Evolutionary conservation across 2,113 vertebrate species (phyloP).

Genomic region (Ivindomyrus marchei): DNA sequence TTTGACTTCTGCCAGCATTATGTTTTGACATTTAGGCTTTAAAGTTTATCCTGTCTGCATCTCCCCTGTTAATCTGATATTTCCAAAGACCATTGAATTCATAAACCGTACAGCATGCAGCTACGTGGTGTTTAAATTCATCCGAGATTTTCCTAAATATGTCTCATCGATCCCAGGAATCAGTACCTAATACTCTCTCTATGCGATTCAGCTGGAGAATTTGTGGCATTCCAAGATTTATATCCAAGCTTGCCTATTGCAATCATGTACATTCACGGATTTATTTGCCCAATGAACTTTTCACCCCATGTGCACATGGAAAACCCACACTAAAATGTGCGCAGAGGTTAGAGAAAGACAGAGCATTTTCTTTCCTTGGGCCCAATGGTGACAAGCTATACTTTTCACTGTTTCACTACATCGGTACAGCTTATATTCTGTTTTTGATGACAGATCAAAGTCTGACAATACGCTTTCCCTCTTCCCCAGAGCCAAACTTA

Average conservation of each 20-base stretch:
- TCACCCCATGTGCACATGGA: conserved; percentile 13
- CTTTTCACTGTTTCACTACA: conserved; percentile 23
- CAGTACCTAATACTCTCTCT: conserved; percentile 2
- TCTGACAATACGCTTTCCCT: conserved; percentile 22
- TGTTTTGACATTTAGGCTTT: neutral
- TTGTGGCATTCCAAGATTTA: conserved; percentile 25
- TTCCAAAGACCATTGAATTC: neutral
- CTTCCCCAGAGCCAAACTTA: conserved; percentile 25
- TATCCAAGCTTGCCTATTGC: conserved; percentile 20
- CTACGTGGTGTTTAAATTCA: neutral
- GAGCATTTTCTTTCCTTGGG: conserved; percentile 4
- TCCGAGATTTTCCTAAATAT: neutral
- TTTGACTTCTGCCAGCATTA: neutral
- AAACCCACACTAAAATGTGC: conserved; percentile 5
- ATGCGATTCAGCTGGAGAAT: conserved; percentile 14
- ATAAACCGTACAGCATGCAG: neutral
- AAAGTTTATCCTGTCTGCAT: neutral
- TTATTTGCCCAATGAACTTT: conserved; percentile 13
- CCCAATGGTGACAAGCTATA: conserved; percentile 24
- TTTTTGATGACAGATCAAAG: conserved; percentile 50
- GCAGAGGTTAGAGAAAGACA: neutral
- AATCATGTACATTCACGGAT: conserved; percentile 1
- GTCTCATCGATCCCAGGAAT: neutral
- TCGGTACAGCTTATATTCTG: conserved; percentile 26
- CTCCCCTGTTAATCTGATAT: neutral